Conservation (phyloP, 23 tunicate genomes). For the Corella eumyota region DNA sequence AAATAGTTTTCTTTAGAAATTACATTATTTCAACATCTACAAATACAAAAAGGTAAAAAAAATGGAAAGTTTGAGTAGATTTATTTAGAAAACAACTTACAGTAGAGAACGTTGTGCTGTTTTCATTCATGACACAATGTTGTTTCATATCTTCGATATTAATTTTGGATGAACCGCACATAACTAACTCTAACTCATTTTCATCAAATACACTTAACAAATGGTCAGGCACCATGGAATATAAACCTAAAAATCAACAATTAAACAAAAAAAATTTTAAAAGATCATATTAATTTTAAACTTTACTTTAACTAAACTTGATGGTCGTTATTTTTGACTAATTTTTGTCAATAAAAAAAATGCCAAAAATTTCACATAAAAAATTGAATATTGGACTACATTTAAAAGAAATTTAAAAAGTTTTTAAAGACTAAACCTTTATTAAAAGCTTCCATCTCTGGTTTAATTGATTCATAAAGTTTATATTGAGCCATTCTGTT, state of each 20-base stretch:
- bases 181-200: conserved; percentile 76
- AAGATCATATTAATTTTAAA: too few species aligned
- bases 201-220: conserved; percentile 69
- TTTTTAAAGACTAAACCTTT: conserved; percentile 55
- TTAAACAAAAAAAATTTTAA: too few species aligned
- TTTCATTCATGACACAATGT: conserved; percentile 6
- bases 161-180: conserved; percentile 85
- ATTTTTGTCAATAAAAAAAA: too few species aligned
- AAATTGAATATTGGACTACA: too few species aligned
- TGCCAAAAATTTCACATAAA: too few species aligned
- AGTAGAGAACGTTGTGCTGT: too few species aligned
- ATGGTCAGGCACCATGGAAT: conserved; percentile 68
- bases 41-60: neutral
- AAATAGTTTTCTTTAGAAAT: neutral
- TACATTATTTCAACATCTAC: neutral
- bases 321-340: too few species aligned
- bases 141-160: conserved; percentile 48
- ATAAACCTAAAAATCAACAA: conserved; percentile 30
- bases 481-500: conserved; percentile 65
- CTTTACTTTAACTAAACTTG: too few species aligned
- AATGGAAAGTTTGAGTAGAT: neutral
- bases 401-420: neutral
- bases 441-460: conserved; percentile 48
- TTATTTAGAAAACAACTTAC: too few species aligned
- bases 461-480: conserved; percentile 47